Base-by-base conservation (phyloP, 2,888 invertebrate genomes). In the Byasa hedistus region DNA sequence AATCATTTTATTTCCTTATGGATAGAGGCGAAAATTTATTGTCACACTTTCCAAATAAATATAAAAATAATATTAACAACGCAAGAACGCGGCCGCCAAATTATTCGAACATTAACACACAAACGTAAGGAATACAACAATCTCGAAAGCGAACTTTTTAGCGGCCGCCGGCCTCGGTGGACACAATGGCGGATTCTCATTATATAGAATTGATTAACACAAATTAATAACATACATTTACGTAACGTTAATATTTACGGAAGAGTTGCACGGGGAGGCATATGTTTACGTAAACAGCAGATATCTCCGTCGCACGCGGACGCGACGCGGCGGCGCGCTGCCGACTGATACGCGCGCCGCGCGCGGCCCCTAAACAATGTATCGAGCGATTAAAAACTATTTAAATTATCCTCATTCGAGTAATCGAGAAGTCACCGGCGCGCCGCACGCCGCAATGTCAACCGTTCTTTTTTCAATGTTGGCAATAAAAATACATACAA, bases 321-420 rank as follows among this genome's bases (percentile, higher is more conserved):
- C 10, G 22, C 54, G 55, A 19, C 62, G 22, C 44, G 27, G 19
- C 44, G 44, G 17, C 44, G 24, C 10, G 58, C 17, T 8, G n/a
- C 54, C 65, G 65, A 52, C 61, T 36, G 61, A 52, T 52, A 52
- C 24, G 12, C 62, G 63, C 22, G 57, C 44, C 58, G 69, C 59
- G 69, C 58, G 59, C 56, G 60, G 68, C 32, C 32, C 32, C 32
- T 63, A 69, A 67, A 69, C 68, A 65, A 68, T 68, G 57, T 39
- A 61, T 60, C 61, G 68, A 64, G 51, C 67, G 69, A 65, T 69
- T 61, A 61, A 60, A 65, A 60, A 60, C 44, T 65, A 61, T 68
- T 66, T 65, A 67, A 68, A 67, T 65, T 59, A 63, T 58, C 39
- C 62, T 52, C 62, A 23, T 69, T 68, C 62, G 65, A 55, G n/a